Conservation (phyloP, 1,140 invertebrate species). For the Calephelis nemesis region DNA sequence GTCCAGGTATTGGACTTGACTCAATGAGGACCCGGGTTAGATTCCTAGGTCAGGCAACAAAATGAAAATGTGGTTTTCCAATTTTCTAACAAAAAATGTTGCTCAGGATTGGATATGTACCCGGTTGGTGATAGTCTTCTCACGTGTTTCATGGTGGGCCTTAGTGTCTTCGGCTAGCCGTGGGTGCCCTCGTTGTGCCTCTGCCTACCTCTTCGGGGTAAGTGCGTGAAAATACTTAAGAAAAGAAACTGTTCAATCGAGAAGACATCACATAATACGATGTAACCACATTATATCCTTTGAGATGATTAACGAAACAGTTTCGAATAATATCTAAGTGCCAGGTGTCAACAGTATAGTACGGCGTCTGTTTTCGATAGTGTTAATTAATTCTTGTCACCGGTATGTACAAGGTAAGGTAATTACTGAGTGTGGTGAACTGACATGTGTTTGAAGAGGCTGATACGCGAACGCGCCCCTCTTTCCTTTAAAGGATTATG, state of each 20-base stretch:
- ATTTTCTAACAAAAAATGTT: no score
- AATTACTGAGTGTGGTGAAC: slow-evolving; percentile 55
- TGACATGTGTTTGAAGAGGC: slow-evolving; percentile 48
- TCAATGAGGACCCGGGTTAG: no score
- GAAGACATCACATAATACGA: background rate
- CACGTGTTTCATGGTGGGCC: no score
- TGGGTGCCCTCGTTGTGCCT: no score
- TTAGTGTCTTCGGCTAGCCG: no score
- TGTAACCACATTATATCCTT: slow-evolving; percentile 5
- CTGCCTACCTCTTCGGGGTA: no score
- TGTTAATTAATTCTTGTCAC: slow-evolving; percentile 66
- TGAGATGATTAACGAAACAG: slow-evolving; percentile 16
- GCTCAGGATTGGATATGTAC: no score
- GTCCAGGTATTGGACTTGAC: no score
- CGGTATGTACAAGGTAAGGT: slow-evolving; percentile 52
- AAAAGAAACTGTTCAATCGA: slow-evolving; percentile 1
- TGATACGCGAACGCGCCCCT: slow-evolving; percentile 35
- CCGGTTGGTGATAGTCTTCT: no score
- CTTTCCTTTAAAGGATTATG: slow-evolving; percentile 25
- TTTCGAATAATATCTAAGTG: slow-evolving; percentile 21
- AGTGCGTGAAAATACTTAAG: background rate
- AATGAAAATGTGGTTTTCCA: no score
- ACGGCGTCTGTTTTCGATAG: slow-evolving; percentile 54
- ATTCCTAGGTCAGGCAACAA: no score
- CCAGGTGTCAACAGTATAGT: slow-evolving; percentile 30